phyloP scores from a whole-genome alignment of 2,113 vertebrate species.

The Pituophis catenifer region DNA sequence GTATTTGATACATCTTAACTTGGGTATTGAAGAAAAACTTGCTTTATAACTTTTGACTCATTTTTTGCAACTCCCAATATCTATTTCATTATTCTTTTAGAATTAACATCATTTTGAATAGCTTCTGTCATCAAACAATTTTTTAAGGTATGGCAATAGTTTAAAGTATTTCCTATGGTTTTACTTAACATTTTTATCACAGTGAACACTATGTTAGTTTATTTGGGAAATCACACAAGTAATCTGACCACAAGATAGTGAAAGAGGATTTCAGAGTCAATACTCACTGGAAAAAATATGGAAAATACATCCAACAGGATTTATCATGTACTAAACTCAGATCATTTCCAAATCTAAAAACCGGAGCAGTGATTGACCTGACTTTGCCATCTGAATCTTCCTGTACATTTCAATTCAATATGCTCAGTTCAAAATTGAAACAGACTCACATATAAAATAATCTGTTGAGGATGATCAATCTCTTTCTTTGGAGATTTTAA shows the following conservation, averaged over 20 bases:
- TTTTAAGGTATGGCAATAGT: not conserved
- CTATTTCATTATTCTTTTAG: constrained; percentile 53
- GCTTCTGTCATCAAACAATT: not conserved
- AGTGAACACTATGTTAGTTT: not conserved
- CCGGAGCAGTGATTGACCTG: not conserved
- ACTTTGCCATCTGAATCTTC: not conserved
- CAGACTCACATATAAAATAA: not conserved
- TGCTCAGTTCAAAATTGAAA: not conserved
- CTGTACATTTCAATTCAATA: not conserved
- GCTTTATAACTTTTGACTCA: constrained; percentile 65
- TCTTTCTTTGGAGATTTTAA: not conserved
- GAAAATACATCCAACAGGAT: not conserved
- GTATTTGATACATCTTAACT: constrained; percentile 54
- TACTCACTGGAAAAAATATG: not conserved
- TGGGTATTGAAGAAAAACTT: constrained; percentile 54
- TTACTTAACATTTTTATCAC: not conserved
- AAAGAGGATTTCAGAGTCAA: not conserved
- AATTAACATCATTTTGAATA: constrained; percentile 31
- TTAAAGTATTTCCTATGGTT: not conserved
- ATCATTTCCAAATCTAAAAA: not conserved
- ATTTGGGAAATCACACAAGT: not conserved
- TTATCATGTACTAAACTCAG: not conserved
- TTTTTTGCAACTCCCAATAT: constrained; percentile 47
- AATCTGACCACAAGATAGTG: not conserved
- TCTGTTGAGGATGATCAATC: not conserved